phyloP scores from a whole-genome alignment of 2,797 vertebrate genomes.

The Sebastes kiyomatsui region DNA sequence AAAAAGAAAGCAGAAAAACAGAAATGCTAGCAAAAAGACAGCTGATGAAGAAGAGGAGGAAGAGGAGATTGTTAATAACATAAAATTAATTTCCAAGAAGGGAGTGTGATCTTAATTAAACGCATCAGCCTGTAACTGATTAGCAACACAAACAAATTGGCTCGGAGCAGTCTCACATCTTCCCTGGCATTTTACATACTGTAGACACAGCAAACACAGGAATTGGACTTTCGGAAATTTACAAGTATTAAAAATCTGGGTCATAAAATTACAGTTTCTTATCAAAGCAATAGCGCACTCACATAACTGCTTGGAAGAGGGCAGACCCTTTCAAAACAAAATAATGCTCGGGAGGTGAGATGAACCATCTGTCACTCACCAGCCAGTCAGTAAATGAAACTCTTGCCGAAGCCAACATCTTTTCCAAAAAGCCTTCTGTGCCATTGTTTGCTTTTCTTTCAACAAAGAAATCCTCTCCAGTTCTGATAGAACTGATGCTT shows the following conservation, averaged over 20 bases:
- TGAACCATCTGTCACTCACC: not conserved
- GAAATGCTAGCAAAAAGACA: not conserved
- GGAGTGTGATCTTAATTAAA: constrained; percentile 70
- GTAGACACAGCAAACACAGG: not conserved
- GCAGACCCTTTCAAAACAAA: not conserved
- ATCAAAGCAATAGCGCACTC: not conserved
- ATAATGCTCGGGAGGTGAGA: not conserved
- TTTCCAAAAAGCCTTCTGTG: no score
- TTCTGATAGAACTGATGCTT: no score
- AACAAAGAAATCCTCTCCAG: no score
- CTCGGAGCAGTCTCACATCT: constrained; percentile 38
- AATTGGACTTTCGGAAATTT: constrained; percentile 18
- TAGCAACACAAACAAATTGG: constrained; percentile 69
- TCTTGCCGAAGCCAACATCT: not conserved
- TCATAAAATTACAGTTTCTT: not conserved
- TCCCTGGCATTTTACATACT: constrained; percentile 11
- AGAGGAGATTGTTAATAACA: constrained; percentile 36
- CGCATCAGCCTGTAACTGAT: constrained; percentile 69
- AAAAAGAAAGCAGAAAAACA: not conserved
- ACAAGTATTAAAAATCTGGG: constrained; percentile 7
- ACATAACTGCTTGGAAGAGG: not conserved
- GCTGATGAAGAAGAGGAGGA: not conserved
- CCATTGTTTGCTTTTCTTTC: no score
- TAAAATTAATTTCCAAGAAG: constrained; percentile 50
- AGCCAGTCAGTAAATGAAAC: not conserved